A percentile compares a stretch with the other conserved stretches of the same genome.
phyloP scores from a whole-genome alignment of 1,140 invertebrate genomes.

The Temnothorax nylanderi region DNA sequence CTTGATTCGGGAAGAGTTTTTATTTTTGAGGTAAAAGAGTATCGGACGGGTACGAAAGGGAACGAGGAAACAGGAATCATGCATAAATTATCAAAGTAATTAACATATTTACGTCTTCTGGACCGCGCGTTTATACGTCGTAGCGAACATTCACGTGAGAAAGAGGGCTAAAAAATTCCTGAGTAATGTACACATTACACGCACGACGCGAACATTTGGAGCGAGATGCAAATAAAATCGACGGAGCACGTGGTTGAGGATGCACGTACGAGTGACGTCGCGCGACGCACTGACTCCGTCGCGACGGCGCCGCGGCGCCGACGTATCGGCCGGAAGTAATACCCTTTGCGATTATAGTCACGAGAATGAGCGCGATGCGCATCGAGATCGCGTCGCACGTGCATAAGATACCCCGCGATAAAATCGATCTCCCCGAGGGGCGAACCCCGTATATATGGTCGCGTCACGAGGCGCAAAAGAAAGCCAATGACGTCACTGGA shows the following conservation, averaged over 20 bases:
- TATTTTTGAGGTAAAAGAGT: background rate
- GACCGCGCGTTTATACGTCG: slow-evolving; percentile 64
- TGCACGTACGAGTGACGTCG: slow-evolving; percentile 63
- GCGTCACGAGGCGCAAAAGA: slow-evolving; percentile 16
- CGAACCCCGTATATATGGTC: slow-evolving; percentile 23
- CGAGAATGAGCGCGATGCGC: slow-evolving; percentile 22
- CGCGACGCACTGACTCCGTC: slow-evolving; percentile 73
- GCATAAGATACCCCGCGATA: background rate
- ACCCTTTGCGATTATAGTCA: slow-evolving; percentile 40
- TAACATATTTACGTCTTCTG: slow-evolving; percentile 70
- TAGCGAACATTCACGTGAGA: slow-evolving; percentile 73
- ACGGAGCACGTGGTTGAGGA: slow-evolving; percentile 75
- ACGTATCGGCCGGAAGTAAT: slow-evolving; percentile 38
- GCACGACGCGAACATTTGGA: background rate
- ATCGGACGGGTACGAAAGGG: background rate
- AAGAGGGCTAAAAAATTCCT: slow-evolving; percentile 39
- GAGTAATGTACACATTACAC: slow-evolving; percentile 40
- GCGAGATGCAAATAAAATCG: slow-evolving; percentile 43
- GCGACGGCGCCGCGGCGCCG: slow-evolving; percentile 65
- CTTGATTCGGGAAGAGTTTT: background rate
- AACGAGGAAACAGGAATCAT: background rate
- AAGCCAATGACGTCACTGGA: slow-evolving; percentile 34
- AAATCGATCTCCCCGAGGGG: slow-evolving; percentile 60
- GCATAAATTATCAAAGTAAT: background rate
- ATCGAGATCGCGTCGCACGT: slow-evolving; percentile 12